Evolutionary conservation across 2,797 vertebrate species (phyloP), one percentile per base, ranked within the genome.

Genomic region (Catamblyrhynchus diadema): DNA sequence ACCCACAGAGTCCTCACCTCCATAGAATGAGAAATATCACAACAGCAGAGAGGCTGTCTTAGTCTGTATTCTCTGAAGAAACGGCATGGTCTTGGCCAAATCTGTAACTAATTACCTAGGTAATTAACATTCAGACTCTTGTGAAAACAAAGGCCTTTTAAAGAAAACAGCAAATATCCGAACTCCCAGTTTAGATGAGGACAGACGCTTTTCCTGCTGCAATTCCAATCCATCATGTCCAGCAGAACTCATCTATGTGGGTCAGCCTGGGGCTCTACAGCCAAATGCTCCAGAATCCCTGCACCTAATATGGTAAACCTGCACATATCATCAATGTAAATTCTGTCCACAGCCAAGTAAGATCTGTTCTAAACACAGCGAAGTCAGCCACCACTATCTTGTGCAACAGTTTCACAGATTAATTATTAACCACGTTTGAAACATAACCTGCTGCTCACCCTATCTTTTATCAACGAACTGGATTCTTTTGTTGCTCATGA

Each of bases 171-270:
- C 22, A 14, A 7, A 44, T 41, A 21, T 59, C 41, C 1, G 1
- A 56, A 13, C 32, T 64, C 33, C 47, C n/a, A 19, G 17, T 28
- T 69, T 16, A 27, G 6, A 41, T 5, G 17, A 74, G 53, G 33
- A 69, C 42, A 79, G 35, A 50, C 16, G 19, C 21, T 24, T 44
- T 45, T 59, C 17, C 30, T 54, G n/a, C 45, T 45, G 44, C 39
- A 51, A 12, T 32, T 67, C n/a, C 73, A 77, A 79, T 44, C 37
- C 48, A 12, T 20, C 19, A 9, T 0, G 5, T 25, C 37, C 12
- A 53, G 56, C 39, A 32, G 14, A 75, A 30, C 24, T 50, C n/a
- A 2, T 14, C 22, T 12, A 0, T 0, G 2, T 8, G 6, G 0
- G 32, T 12, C 56, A 73, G 39, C 44, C 66, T 8, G 10, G 8